Percentiles rank a stretch among this genome's conserved stretches.
These are phyloP conservation scores for Anorthoa munda DNA, from an alignment of 2,888 invertebrate genomes.

Conservation along the genomic window DNA sequence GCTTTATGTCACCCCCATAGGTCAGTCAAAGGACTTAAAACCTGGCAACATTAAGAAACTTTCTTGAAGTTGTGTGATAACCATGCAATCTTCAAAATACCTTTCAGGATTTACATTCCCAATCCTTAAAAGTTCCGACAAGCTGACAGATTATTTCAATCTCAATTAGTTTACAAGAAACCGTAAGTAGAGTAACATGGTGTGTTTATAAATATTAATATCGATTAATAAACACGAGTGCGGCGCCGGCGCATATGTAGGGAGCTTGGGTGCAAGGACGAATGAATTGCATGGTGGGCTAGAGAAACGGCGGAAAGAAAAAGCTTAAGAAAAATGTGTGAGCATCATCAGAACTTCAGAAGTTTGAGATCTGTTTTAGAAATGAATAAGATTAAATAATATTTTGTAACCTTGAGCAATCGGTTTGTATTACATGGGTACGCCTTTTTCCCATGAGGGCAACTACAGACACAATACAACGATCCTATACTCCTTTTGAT, in stretches of 20 bases:
- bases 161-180: constrained; percentile 31
- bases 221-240: constrained; percentile 40
- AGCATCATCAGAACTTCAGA: too few species aligned
- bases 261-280: constrained; percentile 41
- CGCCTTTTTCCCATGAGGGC: too few species aligned
- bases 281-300: constrained; percentile 40
- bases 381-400: neutral
- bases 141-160: constrained; percentile 23
- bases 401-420: too few species aligned
- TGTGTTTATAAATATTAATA: constrained; percentile 57
- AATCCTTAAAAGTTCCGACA: neutral
- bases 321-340: too few species aligned
- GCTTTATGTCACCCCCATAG: neutral
- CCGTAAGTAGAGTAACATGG: constrained; percentile 8
- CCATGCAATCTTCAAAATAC: neutral
- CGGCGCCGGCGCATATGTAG: constrained; percentile 55
- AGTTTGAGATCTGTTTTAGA: neutral
- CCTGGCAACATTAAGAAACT: too few species aligned
- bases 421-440: too few species aligned
- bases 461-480: too few species aligned
- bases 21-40: neutral
- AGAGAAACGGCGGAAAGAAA: constrained; percentile 25
- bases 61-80: neutral
- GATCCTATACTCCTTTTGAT: too few species aligned
- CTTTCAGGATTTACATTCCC: neutral